These are phyloP conservation scores for Aleiodes sp. DNA, from an alignment of 1,140 invertebrate species.

Conservation along the genomic window DNA sequence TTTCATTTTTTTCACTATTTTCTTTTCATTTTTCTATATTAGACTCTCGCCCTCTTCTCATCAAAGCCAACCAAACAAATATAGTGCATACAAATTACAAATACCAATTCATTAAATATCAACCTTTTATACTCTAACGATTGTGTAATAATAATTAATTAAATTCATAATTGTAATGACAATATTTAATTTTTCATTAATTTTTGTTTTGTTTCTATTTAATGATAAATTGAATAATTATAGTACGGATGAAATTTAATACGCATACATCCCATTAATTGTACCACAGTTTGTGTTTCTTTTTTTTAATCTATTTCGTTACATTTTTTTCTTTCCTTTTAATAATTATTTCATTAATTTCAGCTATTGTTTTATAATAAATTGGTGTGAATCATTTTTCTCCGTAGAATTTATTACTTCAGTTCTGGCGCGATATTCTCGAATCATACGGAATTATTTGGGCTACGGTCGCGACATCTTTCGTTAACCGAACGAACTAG, in stretches of 20 bases:
- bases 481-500: no score
- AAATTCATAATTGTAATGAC: slow-evolving; percentile 48
- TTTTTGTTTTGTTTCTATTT: slow-evolving; percentile 33
- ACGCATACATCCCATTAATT: slow-evolving; percentile 35
- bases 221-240: slow-evolving; percentile 44
- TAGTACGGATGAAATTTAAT: slow-evolving; percentile 34
- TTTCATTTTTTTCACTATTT: background rate
- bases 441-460: no score
- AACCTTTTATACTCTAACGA: slow-evolving; percentile 66
- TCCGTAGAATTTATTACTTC: no score
- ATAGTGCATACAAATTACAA: slow-evolving; percentile 64
- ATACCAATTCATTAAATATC: slow-evolving; percentile 67
- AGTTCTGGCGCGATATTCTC: no score
- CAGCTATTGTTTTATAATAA: background rate
- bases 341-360: slow-evolving; percentile 1
- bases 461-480: no score
- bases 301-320: slow-evolving; percentile 5
- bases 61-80: slow-evolving; percentile 67
- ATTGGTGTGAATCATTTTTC: background rate
- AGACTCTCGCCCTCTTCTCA: slow-evolving; percentile 62
- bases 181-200: slow-evolving; percentile 39
- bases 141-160: slow-evolving; percentile 51
- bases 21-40: slow-evolving; percentile 35
- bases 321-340: slow-evolving; percentile 14
- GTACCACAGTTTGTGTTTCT: slow-evolving; percentile 24